phyloP scores from a whole-genome alignment of 2,797 vertebrate genomes.

The Podarcis lilfordi region DNA sequence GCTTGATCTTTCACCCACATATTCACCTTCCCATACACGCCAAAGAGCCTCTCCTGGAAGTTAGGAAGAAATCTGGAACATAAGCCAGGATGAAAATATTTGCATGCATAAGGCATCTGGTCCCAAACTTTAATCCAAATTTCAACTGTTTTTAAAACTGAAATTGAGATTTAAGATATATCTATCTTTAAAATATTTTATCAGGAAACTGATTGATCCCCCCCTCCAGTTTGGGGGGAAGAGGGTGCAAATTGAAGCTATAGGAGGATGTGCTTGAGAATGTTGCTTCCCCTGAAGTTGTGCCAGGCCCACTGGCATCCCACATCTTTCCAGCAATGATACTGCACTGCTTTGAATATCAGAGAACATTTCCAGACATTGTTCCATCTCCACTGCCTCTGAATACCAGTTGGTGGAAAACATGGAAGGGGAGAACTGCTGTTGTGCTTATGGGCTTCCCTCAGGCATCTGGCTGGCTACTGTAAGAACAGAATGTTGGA shows the following conservation, averaged over 20 bases:
- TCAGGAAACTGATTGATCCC: too few species aligned
- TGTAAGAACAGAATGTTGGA: too few species aligned
- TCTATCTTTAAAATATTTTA: background rate
- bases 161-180: background rate
- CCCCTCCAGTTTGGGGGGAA: too few species aligned
- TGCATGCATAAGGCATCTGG: background rate
- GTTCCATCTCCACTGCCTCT: too few species aligned
- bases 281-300: background rate
- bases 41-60: background rate
- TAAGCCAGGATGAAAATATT: background rate
- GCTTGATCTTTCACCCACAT: constrained; percentile 38
- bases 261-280: background rate
- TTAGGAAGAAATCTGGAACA: background rate
- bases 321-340: background rate
- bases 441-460: too few species aligned
- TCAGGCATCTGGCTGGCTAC: too few species aligned
- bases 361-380: background rate
- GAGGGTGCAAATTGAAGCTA: background rate
- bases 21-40: constrained; percentile 26
- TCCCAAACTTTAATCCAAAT: background rate
- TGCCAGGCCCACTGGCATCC: background rate
- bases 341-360: background rate
- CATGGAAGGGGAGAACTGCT: too few species aligned
- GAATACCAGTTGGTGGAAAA: too few species aligned
- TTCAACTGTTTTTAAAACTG: background rate